Conservation (phyloP, 2,113 vertebrate genomes). For the Brachionichthys hirsutus region DNA sequence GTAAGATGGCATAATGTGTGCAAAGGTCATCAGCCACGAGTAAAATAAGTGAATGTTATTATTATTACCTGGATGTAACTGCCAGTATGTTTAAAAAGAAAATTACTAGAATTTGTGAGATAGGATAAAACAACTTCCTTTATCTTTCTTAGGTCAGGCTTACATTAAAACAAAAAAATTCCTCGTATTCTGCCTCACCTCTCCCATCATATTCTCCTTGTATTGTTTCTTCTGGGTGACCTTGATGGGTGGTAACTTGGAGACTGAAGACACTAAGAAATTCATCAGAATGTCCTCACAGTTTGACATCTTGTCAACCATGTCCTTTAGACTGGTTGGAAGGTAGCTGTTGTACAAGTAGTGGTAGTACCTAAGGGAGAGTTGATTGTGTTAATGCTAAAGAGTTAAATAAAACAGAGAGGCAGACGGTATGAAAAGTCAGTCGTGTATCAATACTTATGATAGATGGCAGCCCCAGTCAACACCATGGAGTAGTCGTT, state of each 20-base stretch:
- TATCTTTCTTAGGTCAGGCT: not conserved
- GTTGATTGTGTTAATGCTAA: not conserved
- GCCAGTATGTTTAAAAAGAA: not conserved
- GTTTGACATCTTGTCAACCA: constrained; percentile 99
- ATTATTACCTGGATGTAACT: not conserved
- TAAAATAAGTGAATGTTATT: constrained; percentile 4
- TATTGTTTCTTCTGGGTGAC: constrained; percentile 99
- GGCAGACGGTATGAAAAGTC: not conserved
- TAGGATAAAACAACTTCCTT: not conserved
- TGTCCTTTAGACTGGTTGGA: constrained; percentile 90
- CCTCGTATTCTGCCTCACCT: constrained; percentile 77
- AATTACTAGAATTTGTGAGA: not conserved
- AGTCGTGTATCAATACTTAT: constrained; percentile 84
- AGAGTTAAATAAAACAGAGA: no score
- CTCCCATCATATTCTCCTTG: constrained; percentile 99
- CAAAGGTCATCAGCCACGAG: constrained; percentile 14
- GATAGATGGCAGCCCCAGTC: constrained; percentile 98
- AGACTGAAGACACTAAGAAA: constrained; percentile 95
- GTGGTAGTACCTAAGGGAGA: constrained; percentile 91
- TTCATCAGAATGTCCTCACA: constrained; percentile 99
- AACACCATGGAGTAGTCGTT: constrained; percentile 99
- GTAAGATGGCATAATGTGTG: not conserved
- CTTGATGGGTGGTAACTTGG: constrained; percentile 98
- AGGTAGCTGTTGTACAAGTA: constrained; percentile 97
- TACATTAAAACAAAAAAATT: not conserved